phyloP scores from a whole-genome alignment of 1,140 invertebrate genomes.

The Anastatus disparis region DNA sequence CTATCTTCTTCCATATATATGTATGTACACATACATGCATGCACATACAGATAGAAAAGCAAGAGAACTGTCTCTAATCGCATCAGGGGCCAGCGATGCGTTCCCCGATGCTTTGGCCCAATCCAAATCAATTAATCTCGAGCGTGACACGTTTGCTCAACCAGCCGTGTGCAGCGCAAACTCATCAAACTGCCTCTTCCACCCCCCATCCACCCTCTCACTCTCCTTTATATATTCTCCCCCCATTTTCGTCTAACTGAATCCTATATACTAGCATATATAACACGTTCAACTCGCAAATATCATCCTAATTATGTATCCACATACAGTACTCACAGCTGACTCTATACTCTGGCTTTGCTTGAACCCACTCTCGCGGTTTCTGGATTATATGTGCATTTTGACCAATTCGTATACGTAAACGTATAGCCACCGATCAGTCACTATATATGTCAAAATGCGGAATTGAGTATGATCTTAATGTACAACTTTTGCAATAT shows the following conservation, averaged over 20 bases:
- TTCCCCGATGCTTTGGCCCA: conserved; percentile 34
- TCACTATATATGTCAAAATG: conserved; percentile 21
- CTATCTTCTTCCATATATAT: neutral
- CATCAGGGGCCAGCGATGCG: conserved; percentile 37
- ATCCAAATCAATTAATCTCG: conserved; percentile 43
- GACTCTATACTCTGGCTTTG: neutral
- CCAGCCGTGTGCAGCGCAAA: conserved; percentile 33
- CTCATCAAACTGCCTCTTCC: conserved; percentile 37
- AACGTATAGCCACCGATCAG: conserved; percentile 31
- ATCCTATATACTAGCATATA: too few relatives aligned
- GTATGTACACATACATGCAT: neutral
- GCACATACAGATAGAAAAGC: neutral
- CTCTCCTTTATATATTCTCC: neutral
- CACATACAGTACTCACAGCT: neutral
- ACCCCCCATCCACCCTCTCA: neutral
- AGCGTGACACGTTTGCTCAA: conserved; percentile 42
- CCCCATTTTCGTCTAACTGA: too few relatives aligned
- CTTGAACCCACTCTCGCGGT: neutral
- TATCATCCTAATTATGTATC: conserved; percentile 36
- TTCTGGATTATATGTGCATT: too few relatives aligned
- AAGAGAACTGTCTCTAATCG: conserved; percentile 34
- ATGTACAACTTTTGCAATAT: too few relatives aligned
- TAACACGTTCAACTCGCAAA: conserved; percentile 12
- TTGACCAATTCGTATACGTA: too few relatives aligned
- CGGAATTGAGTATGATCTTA: too few relatives aligned